These are phyloP conservation scores for Peromyscus eremicus DNA, from an alignment of 2,797 vertebrate species.

Conservation along the genomic window DNA sequence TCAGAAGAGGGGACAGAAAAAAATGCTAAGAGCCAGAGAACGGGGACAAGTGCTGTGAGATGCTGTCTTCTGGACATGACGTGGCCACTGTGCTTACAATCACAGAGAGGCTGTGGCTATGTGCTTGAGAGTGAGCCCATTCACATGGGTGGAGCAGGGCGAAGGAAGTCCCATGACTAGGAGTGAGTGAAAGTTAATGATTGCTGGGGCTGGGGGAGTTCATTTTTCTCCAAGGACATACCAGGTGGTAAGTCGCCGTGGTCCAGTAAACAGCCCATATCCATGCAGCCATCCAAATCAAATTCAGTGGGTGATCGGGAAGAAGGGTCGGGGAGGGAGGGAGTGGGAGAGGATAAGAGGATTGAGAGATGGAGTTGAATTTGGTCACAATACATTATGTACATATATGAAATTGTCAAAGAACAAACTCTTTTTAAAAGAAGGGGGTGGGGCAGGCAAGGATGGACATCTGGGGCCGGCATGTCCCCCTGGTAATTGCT, in stretches of 20 bases:
- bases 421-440: background rate
- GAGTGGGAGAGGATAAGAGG: background rate
- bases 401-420: background rate
- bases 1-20: background rate
- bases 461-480: background rate
- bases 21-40: background rate
- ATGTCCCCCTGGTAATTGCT: constrained; percentile 78
- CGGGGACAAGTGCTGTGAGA: no score
- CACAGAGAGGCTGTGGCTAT: background rate
- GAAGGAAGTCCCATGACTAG: background rate
- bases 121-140: background rate
- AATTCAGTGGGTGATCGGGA: background rate
- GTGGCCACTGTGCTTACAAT: no score
- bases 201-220: background rate
- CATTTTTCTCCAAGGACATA: background rate
- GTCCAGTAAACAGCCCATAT: background rate
- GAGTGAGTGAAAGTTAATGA: background rate
- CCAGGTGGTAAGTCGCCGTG: background rate
- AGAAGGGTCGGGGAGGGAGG: background rate
- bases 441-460: background rate
- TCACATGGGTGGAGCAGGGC: background rate
- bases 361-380: background rate
- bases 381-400: background rate
- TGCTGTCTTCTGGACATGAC: background rate
- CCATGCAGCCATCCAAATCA: background rate